These are phyloP conservation scores for Apodemia duryi DNA, from an alignment of 2,888 invertebrate species.

Conservation along the genomic window DNA sequence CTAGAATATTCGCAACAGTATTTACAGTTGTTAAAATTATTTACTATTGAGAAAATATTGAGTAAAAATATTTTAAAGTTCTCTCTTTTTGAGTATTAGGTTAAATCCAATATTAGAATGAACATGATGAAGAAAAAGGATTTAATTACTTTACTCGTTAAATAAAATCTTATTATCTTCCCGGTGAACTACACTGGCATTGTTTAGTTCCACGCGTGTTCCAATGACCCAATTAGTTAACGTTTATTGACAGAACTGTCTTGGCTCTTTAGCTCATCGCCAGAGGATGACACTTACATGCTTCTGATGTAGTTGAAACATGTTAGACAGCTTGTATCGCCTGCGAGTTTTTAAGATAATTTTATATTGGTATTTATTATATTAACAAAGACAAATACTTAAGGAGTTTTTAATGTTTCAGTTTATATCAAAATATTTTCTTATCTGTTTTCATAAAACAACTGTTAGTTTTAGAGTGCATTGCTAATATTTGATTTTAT, in stretches of 20 bases:
- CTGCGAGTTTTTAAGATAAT: not conserved
- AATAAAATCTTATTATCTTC: conserved; percentile 31
- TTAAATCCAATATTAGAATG: too few species aligned
- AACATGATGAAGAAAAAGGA: not conserved
- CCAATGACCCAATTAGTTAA: conserved; percentile 72
- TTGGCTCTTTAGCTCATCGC: conserved; percentile 62
- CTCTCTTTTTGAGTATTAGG: too few species aligned
- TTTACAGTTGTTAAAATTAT: too few species aligned
- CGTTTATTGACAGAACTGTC: conserved; percentile 72
- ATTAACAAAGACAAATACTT: not conserved
- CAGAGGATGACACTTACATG: conserved; percentile 39
- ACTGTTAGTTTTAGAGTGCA: not conserved
- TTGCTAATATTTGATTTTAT: not conserved
- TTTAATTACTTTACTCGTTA: conserved; percentile 24
- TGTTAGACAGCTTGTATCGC: conserved; percentile 7
- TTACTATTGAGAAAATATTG: too few species aligned
- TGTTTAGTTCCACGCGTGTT: conserved; percentile 60
- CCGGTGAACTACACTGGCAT: conserved; percentile 48
- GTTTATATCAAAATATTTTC: not conserved
- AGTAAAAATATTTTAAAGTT: not conserved
- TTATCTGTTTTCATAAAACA: not conserved
- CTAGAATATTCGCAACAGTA: too few species aligned
- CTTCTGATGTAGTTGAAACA: conserved; percentile 11
- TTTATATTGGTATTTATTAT: not conserved
- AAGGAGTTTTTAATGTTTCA: not conserved